phyloP scores from a whole-genome alignment of 2,888 invertebrate genomes.

The Orthosia incerta region DNA sequence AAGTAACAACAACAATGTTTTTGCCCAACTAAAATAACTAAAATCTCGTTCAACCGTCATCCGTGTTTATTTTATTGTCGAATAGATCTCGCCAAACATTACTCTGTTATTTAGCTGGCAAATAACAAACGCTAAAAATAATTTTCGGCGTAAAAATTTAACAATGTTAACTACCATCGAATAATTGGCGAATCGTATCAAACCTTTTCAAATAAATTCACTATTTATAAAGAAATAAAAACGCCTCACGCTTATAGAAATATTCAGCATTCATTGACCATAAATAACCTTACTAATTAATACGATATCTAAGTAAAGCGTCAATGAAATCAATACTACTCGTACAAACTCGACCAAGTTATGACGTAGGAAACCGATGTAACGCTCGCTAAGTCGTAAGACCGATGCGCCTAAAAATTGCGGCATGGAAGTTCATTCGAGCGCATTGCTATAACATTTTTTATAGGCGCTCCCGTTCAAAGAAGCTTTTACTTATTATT shows the following conservation, averaged over 20 bases:
- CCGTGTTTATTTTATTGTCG: conserved; percentile 45
- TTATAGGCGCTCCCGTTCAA: conserved; percentile 64
- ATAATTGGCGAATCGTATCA: conserved; percentile 3
- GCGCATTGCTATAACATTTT: conserved; percentile 68
- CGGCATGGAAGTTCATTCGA: conserved; percentile 57
- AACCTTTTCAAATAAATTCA: conserved; percentile 35
- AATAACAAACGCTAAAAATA: conserved; percentile 51
- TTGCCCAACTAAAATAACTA: conserved; percentile 30
- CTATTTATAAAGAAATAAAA: not conserved
- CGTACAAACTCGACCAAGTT: conserved; percentile 3
- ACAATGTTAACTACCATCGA: conserved; percentile 22
- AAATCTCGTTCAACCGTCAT: conserved; percentile 34
- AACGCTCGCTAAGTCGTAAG: conserved; percentile 46
- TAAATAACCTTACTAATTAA: conserved; percentile 21
- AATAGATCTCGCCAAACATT: conserved; percentile 44
- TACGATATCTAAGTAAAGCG: conserved; percentile 3
- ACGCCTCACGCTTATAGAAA: not conserved
- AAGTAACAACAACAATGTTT: conserved; percentile 9
- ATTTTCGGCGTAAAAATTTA: conserved; percentile 22
- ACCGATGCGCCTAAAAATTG: conserved; percentile 65
- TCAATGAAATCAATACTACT: conserved; percentile 52
- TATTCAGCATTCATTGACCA: conserved; percentile 4
- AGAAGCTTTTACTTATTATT: conserved; percentile 62
- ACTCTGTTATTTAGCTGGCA: conserved; percentile 40
- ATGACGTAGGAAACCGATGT: conserved; percentile 30